phyloP scores from a whole-genome alignment of 2,113 vertebrate genomes.

The Bos javanicus region DNA sequence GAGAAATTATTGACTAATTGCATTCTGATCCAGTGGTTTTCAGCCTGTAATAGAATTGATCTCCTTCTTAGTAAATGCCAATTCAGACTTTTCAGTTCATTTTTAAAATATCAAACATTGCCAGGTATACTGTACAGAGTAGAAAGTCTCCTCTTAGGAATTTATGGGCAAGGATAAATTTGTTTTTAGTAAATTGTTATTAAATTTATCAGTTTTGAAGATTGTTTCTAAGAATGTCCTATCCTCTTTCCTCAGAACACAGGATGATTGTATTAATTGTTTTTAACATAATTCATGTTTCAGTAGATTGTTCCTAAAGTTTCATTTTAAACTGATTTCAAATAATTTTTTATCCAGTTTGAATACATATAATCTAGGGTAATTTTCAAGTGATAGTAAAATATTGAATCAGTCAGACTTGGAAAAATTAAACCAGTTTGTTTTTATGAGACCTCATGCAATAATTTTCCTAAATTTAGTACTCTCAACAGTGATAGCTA shows the following conservation, averaged over 20 bases:
- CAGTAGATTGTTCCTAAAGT: background rate
- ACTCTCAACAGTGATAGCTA: constrained; percentile 38
- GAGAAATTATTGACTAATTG: constrained; percentile 9
- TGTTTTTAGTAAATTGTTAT: background rate
- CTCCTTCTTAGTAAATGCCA: background rate
- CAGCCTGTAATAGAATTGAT: constrained; percentile 28
- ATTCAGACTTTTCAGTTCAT: constrained; percentile 27
- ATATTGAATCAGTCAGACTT: constrained; percentile 51
- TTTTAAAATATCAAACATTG: constrained; percentile 28
- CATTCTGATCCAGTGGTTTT: constrained; percentile 3
- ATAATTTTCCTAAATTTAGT: constrained; percentile 57
- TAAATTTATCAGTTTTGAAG: constrained; percentile 40
- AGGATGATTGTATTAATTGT: constrained; percentile 33
- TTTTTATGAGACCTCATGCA: constrained; percentile 54
- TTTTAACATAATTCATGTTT: constrained; percentile 43
- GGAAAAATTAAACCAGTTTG: constrained; percentile 14
- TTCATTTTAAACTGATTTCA: background rate
- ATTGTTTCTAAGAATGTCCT: constrained; percentile 3
- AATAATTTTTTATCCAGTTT: constrained; percentile 15
- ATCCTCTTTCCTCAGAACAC: constrained; percentile 31
- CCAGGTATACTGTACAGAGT: background rate
- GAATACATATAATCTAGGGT: constrained; percentile 2
- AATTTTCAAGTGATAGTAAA: constrained; percentile 47
- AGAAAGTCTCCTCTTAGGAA: background rate
- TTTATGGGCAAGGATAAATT: background rate